Evolutionary conservation across 2,113 vertebrate genomes (phyloP), one percentile per base, ranked within the genome.

Genomic region (Larimichthys crocea): DNA sequence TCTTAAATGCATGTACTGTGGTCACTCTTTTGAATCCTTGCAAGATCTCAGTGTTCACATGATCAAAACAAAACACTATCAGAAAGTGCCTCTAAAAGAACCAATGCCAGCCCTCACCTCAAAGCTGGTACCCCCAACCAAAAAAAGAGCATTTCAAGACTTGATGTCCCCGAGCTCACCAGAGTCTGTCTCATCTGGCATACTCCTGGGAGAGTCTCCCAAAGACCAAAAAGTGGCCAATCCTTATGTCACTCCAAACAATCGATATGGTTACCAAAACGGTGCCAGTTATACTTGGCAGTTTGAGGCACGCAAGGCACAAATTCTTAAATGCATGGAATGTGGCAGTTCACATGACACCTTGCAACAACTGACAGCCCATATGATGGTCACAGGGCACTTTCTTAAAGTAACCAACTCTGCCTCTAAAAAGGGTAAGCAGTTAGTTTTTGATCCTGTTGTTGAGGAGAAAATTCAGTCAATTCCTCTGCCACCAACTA

Each of bases 1-100:
- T 84, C 94, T 99, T 10, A 99, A 99, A 92, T 99, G 98, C 91
- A 99, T 99, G 98, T 99, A 99, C 92, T 99, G 98, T 31, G 98
- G 98, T 40, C 98, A 99, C 93, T 99, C 98, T 0, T 99, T 99
- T 46, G 98, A 99, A 92, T 99, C 98, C 67, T 86, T 99, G 92
- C 98, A 99, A 92, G 98, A 99, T 92, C 96, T 99, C 50, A 99
- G 98, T 0, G 98, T 99, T 82, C 98, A 99, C 92, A 99, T 99
- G 98, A 99, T 99, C 91, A 99, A 99, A 97, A 99, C 98, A 75
- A 99, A 99, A 96, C 98, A 99, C 96, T 99, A 99, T 97, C 98
- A 99, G 96, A 99, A 99, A 98, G 98, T 99, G 97, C 98, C 98
- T 98, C 98, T 99, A 88, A 99, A 99, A 96, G 98, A 99, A 94